Evolutionary conservation across 1,140 invertebrate genomes (phyloP), one percentile per base, ranked within the genome.

Genomic region (Muscidifurax raptorellus): DNA sequence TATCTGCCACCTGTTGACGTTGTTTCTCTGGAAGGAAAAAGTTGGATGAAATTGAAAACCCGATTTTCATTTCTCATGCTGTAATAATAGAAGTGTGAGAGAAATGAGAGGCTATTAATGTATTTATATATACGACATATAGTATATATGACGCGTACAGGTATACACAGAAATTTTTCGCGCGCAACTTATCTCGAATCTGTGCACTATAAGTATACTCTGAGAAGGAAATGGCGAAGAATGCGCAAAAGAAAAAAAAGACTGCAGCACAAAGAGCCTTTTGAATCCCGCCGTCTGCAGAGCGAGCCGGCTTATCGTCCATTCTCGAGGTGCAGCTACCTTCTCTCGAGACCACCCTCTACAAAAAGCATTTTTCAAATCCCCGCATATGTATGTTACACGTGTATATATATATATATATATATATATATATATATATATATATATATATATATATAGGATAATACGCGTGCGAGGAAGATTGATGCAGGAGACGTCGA

Each of bases 311-410:
- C 74, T 86, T 71, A 82, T 82, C 75, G 52, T 83, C 27, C 40
- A 72, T 83, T 82, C 67, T 69, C 40, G 71, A 77, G 74, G 27
- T 78, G 82, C 72, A 69, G n/a, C 40, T 36, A 79, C 40, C 82
- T 81, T 82, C 67, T 74, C 52, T 84, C 74, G 67, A 64, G 72
- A 77, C 80, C 84, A 79, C 67, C 75, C 84, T 82, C 80, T 82
- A 81, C 40, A 15, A 1, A 32, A 80, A 44, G 78, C 32, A 15
- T 86, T 78, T 86, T 75, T 83, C 18, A 0, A 12, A 40, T 72
- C 13, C 0, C n/a, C 28, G 27, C 27, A 32, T 64, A 15, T 18
- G 40, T 28, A n/a, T n/a, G n/a, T n/a, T n/a, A n/a, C n/a, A n/a
- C n/a, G n/a, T n/a, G n/a, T n/a, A n/a, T n/a, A n/a, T n/a, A n/a